Percentiles rank a stretch among this genome's conserved stretches.
Evolutionary conservation across 2,888 invertebrate genomes (phyloP).

Genomic region (Drosophila quinaria): DNA sequence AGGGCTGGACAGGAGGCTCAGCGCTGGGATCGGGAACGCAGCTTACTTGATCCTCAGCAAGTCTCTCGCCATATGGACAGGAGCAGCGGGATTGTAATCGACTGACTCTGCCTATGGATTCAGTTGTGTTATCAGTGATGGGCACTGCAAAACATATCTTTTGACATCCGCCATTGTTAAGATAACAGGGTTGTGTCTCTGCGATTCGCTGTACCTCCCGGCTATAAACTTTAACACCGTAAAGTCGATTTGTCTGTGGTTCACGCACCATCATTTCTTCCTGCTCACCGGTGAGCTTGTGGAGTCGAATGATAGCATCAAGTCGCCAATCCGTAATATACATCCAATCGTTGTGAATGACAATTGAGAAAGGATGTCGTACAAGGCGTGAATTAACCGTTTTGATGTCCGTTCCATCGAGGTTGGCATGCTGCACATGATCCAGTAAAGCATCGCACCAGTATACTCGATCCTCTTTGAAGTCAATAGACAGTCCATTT

Average conservation of each 20-base stretch:
- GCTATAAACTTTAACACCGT: conserved; percentile 96
- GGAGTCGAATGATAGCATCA: conserved; percentile 96
- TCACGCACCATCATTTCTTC: conserved; percentile 95
- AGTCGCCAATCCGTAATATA: conserved; percentile 99
- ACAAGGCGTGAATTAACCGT: conserved; percentile 95
- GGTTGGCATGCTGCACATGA: conserved; percentile 96
- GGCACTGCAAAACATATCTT: conserved; percentile 98
- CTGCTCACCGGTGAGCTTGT: conserved; percentile 95
- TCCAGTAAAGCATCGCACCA: conserved; percentile 99
- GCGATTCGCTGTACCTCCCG: conserved; percentile 90
- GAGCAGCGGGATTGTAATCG: conserved; percentile 91
- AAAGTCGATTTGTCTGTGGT: conserved; percentile 95
- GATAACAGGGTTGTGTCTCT: conserved; percentile 92
- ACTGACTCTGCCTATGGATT: conserved; percentile 84
- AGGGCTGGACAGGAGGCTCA: conserved; percentile 95
- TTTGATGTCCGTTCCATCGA: conserved; percentile 96
- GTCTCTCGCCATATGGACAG: conserved; percentile 96
- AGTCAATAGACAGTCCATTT: conserved; percentile 97
- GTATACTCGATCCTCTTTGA: conserved; percentile 93
- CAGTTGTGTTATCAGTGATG: conserved; percentile 32
- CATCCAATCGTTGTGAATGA: conserved; percentile 95
- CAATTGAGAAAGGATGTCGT: conserved; percentile 96
- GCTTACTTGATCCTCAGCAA: conserved; percentile 89
- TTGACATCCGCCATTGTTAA: conserved; percentile 95
- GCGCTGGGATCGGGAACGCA: conserved; percentile 93